phyloP scores from a whole-genome alignment of 2,888 invertebrate genomes.

The Agrotis puta region DNA sequence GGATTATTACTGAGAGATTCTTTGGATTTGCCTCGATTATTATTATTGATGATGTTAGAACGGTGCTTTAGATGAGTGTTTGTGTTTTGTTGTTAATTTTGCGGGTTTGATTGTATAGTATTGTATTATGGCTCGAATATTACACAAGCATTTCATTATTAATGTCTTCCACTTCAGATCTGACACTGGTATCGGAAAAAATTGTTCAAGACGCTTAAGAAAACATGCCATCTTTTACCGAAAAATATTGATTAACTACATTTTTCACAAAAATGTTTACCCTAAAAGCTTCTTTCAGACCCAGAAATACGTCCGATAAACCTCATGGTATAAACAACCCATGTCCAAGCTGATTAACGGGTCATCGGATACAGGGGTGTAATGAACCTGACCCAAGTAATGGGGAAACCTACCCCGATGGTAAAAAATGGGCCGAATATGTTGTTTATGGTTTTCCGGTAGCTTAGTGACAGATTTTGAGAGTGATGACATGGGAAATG shows the following conservation, averaged over 20 bases:
- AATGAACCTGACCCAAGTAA: conserved; percentile 61
- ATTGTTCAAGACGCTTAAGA: background rate
- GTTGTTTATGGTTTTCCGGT: conserved; percentile 63
- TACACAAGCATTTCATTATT: conserved; percentile 10
- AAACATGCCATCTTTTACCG: background rate
- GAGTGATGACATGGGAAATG: conserved; percentile 58
- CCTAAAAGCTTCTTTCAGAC: conserved; percentile 15
- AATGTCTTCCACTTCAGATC: background rate
- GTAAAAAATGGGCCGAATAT: conserved; percentile 60
- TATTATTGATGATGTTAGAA: conserved; percentile 47
- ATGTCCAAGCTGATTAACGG: conserved; percentile 60
- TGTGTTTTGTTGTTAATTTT: conserved; percentile 28
- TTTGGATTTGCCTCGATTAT: conserved; percentile 50
- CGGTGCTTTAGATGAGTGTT: conserved; percentile 26
- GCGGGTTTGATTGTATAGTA: background rate
- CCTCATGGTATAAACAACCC: conserved; percentile 52
- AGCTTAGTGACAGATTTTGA: conserved; percentile 62
- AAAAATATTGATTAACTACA: background rate
- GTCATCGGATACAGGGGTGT: conserved; percentile 61
- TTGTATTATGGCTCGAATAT: background rate
- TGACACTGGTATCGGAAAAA: background rate
- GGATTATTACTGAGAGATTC: conserved; percentile 53
- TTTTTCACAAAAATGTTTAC: conserved; percentile 18
- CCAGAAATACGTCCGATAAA: conserved; percentile 34
- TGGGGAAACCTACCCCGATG: conserved; percentile 49